phyloP scores from a whole-genome alignment of 1,140 invertebrate species.

The Anastrepha obliqua region DNA sequence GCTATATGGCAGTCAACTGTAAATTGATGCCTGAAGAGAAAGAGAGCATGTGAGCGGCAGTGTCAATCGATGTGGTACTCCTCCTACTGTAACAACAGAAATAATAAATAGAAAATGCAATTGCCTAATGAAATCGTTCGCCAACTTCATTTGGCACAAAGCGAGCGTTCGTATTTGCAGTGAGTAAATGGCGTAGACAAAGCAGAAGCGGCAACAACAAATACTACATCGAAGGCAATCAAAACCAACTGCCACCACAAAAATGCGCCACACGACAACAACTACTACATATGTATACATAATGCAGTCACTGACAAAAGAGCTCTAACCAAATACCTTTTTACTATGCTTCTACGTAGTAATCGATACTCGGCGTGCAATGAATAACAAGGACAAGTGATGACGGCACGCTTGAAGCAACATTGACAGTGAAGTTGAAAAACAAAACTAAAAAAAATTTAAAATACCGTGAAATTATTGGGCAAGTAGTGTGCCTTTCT shows the following conservation, averaged over 20 bases:
- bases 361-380: slow-evolving; percentile 8
- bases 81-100: no score
- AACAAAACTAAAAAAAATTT: not conserved
- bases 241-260: not conserved
- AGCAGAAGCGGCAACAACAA: not conserved
- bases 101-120: not conserved
- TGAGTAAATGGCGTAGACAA: no score
- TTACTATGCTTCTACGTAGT: slow-evolving; percentile 4
- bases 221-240: not conserved
- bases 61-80: no score
- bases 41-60: no score
- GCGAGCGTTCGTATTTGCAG: not conserved
- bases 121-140: not conserved
- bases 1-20: no score
- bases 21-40: no score
- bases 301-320: slow-evolving; percentile 1
- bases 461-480: not conserved
- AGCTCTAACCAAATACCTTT: slow-evolving; percentile 10
- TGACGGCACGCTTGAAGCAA: not conserved
- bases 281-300: not conserved
- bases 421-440: not conserved
- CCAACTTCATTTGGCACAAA: not conserved
- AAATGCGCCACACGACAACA: not conserved
- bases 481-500: not conserved
- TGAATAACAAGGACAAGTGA: not conserved